Conservation (phyloP, 1,140 invertebrate genomes). For the Macrobrachium nipponense region DNA sequence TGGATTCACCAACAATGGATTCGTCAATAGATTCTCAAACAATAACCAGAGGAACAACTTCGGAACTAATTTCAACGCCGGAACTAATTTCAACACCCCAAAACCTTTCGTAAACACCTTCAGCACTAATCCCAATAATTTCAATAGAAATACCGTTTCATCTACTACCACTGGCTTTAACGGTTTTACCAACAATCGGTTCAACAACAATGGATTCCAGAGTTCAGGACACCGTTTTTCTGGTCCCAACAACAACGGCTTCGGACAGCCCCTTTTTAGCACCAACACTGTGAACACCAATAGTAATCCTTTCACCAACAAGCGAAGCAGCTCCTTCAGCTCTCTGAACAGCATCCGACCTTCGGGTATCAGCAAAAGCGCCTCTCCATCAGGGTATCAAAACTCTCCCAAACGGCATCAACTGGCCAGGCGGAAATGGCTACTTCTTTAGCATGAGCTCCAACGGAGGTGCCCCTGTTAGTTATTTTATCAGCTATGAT, state of each 20-base stretch:
- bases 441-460: slow-evolving; percentile 52
- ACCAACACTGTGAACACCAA: neutral
- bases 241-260: neutral
- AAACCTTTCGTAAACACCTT: neutral
- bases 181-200: slow-evolving; percentile 1
- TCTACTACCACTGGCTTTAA: neutral
- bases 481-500: slow-evolving; percentile 47
- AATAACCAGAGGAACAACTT: neutral
- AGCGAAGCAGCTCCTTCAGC: neutral
- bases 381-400: slow-evolving; percentile 34
- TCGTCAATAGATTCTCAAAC: slow-evolving; percentile 11
- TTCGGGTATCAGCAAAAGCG: neutral
- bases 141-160: neutral
- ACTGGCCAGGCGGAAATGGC: slow-evolving; percentile 43
- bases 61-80: slow-evolving; percentile 13
- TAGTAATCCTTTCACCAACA: neutral
- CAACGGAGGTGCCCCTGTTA: slow-evolving; percentile 26
- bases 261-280: neutral
- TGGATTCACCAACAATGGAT: slow-evolving; percentile 32
- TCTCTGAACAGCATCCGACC: slow-evolving; percentile 9
- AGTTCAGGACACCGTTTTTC: too few relatives aligned
- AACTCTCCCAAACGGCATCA: slow-evolving; percentile 12
- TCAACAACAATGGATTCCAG: too few relatives aligned
- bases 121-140: neutral
- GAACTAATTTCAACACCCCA: slow-evolving; percentile 18